A percentile compares a stretch with the other conserved stretches of the same genome.
phyloP scores from a whole-genome alignment of 2,888 invertebrate genomes.

The Andricus curvator region DNA sequence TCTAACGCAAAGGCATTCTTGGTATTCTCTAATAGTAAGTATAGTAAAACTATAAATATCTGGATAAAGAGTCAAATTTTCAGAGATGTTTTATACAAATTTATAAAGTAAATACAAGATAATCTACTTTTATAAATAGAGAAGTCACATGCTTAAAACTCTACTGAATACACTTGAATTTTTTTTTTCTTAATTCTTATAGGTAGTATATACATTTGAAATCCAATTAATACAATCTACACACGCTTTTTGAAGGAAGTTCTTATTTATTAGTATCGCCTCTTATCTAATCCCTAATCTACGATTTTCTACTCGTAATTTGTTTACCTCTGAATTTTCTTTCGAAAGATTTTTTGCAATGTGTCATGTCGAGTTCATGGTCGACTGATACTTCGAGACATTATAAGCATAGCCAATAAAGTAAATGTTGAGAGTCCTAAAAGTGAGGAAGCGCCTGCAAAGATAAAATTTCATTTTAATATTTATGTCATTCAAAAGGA shows the following conservation, averaged over 20 bases:
- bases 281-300: not conserved
- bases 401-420: conserved; percentile 11
- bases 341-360: not conserved
- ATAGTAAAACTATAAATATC: not conserved
- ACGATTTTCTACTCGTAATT: not conserved
- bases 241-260: not conserved
- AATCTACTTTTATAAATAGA: not conserved
- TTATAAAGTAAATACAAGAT: not conserved
- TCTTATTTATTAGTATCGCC: not conserved
- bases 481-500: not conserved
- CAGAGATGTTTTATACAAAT: not conserved
- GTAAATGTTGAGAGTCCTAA: conserved; percentile 18
- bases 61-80: not conserved
- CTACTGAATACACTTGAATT: not conserved
- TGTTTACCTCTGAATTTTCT: not conserved
- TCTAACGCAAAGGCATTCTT: conserved; percentile 6
- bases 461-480: not conserved
- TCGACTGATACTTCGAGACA: not conserved
- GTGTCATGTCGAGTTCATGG: not conserved
- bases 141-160: not conserved
- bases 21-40: not conserved
- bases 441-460: conserved; percentile 17
- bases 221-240: not conserved
- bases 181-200: not conserved
- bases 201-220: not conserved